Conservation (phyloP, 2,888 invertebrate species). For the Danaus chrysippus region DNA sequence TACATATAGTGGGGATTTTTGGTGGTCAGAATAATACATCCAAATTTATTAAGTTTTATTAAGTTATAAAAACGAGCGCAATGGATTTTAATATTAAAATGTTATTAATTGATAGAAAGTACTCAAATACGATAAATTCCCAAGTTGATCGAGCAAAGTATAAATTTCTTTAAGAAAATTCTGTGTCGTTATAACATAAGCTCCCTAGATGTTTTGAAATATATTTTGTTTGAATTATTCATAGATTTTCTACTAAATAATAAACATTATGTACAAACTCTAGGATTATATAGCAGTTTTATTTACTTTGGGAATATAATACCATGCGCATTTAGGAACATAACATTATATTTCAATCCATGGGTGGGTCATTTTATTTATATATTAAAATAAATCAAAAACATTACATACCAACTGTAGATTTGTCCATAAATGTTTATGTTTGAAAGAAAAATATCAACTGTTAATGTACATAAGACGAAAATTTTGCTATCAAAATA, state of each 20-base stretch:
- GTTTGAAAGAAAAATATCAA: slow-evolving; percentile 67
- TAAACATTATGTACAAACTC: not conserved
- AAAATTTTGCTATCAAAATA: not conserved
- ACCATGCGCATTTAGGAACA: slow-evolving; percentile 46
- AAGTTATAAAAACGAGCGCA: too few species aligned
- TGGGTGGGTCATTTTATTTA: slow-evolving; percentile 52
- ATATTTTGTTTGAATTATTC: not conserved
- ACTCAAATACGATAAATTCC: not conserved
- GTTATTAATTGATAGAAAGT: not conserved
- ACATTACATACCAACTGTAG: slow-evolving; percentile 73
- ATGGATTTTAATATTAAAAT: too few species aligned
- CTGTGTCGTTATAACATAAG: slow-evolving; percentile 20
- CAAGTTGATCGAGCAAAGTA: slow-evolving; percentile 44
- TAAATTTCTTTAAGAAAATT: slow-evolving; percentile 24
- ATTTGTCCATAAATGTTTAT: slow-evolving; percentile 63
- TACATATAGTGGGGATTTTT: too few species aligned
- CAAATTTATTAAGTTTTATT: too few species aligned
- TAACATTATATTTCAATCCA: slow-evolving; percentile 20
- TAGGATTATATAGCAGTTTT: not conserved
- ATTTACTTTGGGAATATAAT: slow-evolving; percentile 18
- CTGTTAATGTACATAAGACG: slow-evolving; percentile 41
- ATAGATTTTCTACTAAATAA: not conserved
- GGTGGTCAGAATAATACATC: too few species aligned
- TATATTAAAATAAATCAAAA: slow-evolving; percentile 39
- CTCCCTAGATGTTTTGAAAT: slow-evolving; percentile 13